Conservation (phyloP, 2,797 vertebrate genomes). For the Octomys mimax region DNA sequence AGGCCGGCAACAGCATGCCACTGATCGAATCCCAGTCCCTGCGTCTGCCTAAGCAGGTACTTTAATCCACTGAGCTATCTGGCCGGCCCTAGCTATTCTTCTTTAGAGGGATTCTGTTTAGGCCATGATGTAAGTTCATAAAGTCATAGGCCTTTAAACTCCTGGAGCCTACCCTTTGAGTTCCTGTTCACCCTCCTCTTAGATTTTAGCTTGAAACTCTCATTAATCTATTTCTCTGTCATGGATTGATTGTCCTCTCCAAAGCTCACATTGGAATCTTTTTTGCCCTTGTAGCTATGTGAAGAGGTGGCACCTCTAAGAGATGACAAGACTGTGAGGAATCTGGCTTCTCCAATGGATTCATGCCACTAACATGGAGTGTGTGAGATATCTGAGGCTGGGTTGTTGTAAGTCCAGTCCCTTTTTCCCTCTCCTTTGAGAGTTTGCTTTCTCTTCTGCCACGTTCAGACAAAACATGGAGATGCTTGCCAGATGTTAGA, state of each 20-base stretch:
- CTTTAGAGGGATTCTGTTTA: background rate
- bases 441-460: background rate
- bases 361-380: background rate
- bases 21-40: too few relatives aligned
- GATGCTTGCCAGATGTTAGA: background rate
- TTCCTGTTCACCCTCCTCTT: background rate
- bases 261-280: background rate
- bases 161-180: slow-evolving; percentile 50
- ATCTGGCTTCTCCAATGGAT: background rate
- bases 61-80: too few relatives aligned
- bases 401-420: background rate
- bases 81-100: background rate
- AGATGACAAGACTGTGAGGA: background rate
- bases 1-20: too few relatives aligned
- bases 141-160: slow-evolving; percentile 36
- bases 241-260: background rate
- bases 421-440: background rate
- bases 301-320: background rate
- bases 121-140: slow-evolving; percentile 32
- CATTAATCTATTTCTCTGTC: background rate
- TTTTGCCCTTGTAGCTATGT: background rate
- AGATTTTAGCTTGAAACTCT: slow-evolving; percentile 32
- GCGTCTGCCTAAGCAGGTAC: too few relatives aligned
- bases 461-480: background rate
- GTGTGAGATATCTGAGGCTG: background rate